A percentile compares a stretch with the other conserved stretches of the same genome.
Evolutionary conservation across 2,888 invertebrate species (phyloP).

Genomic region (Synanthedon tipuliformis): DNA sequence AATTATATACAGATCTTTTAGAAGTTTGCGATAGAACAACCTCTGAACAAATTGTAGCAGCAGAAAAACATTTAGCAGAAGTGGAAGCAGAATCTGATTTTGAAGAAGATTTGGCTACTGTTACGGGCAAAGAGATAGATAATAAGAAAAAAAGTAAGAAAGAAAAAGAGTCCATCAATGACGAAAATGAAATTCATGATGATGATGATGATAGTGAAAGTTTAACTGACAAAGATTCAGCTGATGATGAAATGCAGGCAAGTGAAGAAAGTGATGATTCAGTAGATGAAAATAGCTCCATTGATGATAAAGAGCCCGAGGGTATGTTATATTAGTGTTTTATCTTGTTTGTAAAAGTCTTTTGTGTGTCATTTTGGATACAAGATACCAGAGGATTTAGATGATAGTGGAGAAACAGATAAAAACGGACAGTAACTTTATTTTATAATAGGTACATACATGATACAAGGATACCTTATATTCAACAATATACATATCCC

Average conservation of each 20-base stretch:
- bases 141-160: conserved; percentile 20
- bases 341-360: no score
- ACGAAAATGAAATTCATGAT: conserved; percentile 2
- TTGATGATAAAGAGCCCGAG: neutral
- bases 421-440: no score
- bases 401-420: no score
- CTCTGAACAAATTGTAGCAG: conserved; percentile 70
- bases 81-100: conserved; percentile 72
- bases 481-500: no score
- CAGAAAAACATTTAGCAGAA: conserved; percentile 73
- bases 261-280: conserved; percentile 6
- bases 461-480: no score
- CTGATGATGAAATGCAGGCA: conserved; percentile 3
- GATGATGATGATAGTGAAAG: conserved; percentile 2
- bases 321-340: neutral
- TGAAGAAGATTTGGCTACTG: conserved; percentile 72
- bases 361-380: no score
- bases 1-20: conserved; percentile 67
- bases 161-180: conserved; percentile 1
- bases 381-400: no score
- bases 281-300: conserved; percentile 19
- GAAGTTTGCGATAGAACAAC: conserved; percentile 80
- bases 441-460: no score
- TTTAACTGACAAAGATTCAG: conserved; percentile 8
- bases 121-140: conserved; percentile 53